Evolutionary conservation across 2,888 invertebrate species (phyloP), one percentile per base, ranked within the genome.

Genomic region (Drosophila bunnanda): DNA sequence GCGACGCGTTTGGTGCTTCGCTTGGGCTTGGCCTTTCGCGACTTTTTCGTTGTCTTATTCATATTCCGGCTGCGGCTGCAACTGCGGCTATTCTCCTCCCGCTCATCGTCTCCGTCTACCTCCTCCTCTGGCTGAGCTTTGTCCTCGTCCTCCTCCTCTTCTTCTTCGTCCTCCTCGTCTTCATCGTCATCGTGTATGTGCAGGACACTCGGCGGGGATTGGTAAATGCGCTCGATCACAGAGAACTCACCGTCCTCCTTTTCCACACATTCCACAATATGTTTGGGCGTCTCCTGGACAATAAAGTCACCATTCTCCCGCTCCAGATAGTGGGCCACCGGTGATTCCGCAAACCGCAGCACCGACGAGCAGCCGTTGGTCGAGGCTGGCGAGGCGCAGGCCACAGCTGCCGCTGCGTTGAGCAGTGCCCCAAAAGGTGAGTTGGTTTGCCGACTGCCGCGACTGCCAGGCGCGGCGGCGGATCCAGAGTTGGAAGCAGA

Each of bases 271-370:
- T 92, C 92, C 2, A 92, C 92, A 70, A 92, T 90, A 34, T 92
- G 92, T 57, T 92, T 92, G 22, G 92, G 92, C 13, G 91, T 91
- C 74, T 92, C 92, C 66, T 92, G 92, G 10, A 92, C 92, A 64
- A 92, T 91, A 59, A 92, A 92, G 64, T 92, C 92, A 4, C 92
- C 92, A 66, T 92, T 92, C 10, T 92, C 92, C 4, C 92, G 89
- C 74, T 92, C 92, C 39, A 92, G 75, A 77, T 92, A 92, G 64
- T 92, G 92, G 3, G 92, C 92, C 9, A 92, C 90, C 10, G 92
- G 92, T 2, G 92, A 92, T 68, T 92, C 92, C 10, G 92, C 92
- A 67, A 82, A 92, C 13, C 92, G 85, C 65, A 92, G 68, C 13
- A 92, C 92, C 12, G 92, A 92, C 0, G 92, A 89, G 2, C 87